These are phyloP conservation scores for Drosophila vallismaia DNA, from an alignment of 2,888 invertebrate genomes.

Conservation along the genomic window DNA sequence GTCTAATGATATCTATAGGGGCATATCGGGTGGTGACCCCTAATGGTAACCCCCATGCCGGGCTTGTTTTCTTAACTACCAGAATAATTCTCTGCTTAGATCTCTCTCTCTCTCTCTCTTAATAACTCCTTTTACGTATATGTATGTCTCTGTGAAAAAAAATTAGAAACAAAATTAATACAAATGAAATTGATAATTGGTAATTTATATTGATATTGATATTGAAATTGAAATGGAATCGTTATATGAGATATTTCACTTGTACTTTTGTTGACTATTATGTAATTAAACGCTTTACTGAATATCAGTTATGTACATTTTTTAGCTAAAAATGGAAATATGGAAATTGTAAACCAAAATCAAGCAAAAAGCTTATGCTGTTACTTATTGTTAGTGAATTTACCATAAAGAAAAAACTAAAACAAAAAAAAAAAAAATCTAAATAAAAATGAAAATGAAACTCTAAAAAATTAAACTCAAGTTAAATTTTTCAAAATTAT, in stretches of 20 bases:
- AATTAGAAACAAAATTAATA: constrained; percentile 18
- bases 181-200: constrained; percentile 18
- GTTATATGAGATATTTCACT: constrained; percentile 62
- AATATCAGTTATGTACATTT: constrained; percentile 76
- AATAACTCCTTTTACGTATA: constrained; percentile 44
- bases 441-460: constrained; percentile 30
- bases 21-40: constrained; percentile 4
- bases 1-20: constrained; percentile 55
- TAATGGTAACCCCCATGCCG: constrained; percentile 13
- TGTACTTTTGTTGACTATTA: constrained; percentile 81
- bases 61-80: constrained; percentile 56
- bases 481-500: constrained; percentile 56
- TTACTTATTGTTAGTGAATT: constrained; percentile 76
- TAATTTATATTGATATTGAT: constrained; percentile 41
- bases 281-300: constrained; percentile 75
- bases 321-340: constrained; percentile 50
- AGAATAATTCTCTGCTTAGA: constrained; percentile 50
- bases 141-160: constrained; percentile 58
- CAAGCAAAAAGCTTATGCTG: constrained; percentile 59
- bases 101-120: constrained; percentile 41
- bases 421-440: constrained; percentile 1
- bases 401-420: constrained; percentile 55
- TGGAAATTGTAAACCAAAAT: constrained; percentile 31
- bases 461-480: constrained; percentile 39
- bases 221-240: constrained; percentile 49